Evolutionary conservation across 2,888 invertebrate species (phyloP).

Genomic region (Catocala sponsa): DNA sequence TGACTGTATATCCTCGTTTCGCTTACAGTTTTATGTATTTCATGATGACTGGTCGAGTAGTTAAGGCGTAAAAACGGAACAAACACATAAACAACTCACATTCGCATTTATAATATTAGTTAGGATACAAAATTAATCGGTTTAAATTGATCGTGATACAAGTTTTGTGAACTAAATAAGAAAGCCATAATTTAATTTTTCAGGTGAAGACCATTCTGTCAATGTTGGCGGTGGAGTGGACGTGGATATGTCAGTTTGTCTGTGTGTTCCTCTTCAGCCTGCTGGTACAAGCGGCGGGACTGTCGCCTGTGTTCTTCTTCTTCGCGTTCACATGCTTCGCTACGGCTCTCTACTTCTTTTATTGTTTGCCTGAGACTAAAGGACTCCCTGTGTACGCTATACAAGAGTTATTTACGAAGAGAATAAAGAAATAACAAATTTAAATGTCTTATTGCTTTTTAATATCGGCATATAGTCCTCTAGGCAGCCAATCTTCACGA

Average conservation of each 20-base stretch:
- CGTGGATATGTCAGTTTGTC: background rate
- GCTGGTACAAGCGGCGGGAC: constrained; percentile 56
- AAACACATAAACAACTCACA: too few species aligned
- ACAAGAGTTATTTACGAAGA: constrained; percentile 54
- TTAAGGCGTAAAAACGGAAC: too few species aligned
- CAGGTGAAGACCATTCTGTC: constrained; percentile 6
- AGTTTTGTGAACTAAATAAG: background rate
- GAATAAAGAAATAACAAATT: constrained; percentile 13
- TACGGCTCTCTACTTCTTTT: constrained; percentile 53
- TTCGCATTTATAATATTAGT: too few species aligned
- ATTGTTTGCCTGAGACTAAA: constrained; percentile 68
- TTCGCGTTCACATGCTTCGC: constrained; percentile 62
- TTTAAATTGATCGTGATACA: too few species aligned
- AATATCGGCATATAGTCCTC: too few species aligned
- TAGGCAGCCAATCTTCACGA: too few species aligned
- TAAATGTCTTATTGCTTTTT: too few species aligned
- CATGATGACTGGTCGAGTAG: too few species aligned
- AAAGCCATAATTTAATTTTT: background rate
- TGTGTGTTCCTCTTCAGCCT: background rate
- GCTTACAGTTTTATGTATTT: too few species aligned
- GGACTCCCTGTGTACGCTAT: constrained; percentile 65
- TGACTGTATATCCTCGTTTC: too few species aligned
- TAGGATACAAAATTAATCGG: too few species aligned
- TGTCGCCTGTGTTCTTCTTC: constrained; percentile 70
- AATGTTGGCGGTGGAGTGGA: constrained; percentile 3